These are phyloP conservation scores for Phyllotreta cruciferae DNA, from an alignment of 2,888 invertebrate species.

Conservation along the genomic window DNA sequence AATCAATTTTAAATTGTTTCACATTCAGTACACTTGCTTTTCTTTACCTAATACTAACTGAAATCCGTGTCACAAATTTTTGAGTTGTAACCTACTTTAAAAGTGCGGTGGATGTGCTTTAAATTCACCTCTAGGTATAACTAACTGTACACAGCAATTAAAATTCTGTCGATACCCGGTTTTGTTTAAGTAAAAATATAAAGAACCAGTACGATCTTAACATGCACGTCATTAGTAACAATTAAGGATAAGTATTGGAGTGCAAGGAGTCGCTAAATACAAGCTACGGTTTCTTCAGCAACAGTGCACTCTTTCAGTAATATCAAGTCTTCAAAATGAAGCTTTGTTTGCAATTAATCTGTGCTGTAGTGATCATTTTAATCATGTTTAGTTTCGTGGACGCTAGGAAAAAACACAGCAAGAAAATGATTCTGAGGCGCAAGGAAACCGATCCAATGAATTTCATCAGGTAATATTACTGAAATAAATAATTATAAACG, in stretches of 20 bases:
- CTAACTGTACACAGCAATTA: slow-evolving; percentile 31
- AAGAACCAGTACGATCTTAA: slow-evolving; percentile 16
- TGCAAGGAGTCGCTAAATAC: neutral
- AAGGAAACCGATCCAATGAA: slow-evolving; percentile 53
- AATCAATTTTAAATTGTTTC: too few species aligned
- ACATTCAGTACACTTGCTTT: too few species aligned
- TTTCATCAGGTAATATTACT: slow-evolving; percentile 48
- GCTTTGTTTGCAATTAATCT: slow-evolving; percentile 5
- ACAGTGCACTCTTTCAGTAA: neutral
- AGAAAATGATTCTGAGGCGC: slow-evolving; percentile 47
- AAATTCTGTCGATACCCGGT: slow-evolving; percentile 32
- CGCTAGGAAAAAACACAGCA: slow-evolving; percentile 40
- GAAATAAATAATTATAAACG: too few species aligned
- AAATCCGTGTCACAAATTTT: too few species aligned
- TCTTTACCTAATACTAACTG: too few species aligned
- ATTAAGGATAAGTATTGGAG: slow-evolving; percentile 12
- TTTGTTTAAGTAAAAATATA: slow-evolving; percentile 22
- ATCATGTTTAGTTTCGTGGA: slow-evolving; percentile 34
- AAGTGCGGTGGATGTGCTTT: neutral
- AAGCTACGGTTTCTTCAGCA: neutral
- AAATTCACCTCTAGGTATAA: slow-evolving; percentile 11
- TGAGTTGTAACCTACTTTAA: slow-evolving; percentile 27
- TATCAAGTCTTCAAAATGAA: slow-evolving; percentile 25
- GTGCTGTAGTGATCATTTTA: slow-evolving; percentile 22
- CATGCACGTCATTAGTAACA: slow-evolving; percentile 14